Percentiles rank a stretch among this genome's conserved stretches.
phyloP scores from a whole-genome alignment of 2,113 vertebrate species.

The Silurus asotus region DNA sequence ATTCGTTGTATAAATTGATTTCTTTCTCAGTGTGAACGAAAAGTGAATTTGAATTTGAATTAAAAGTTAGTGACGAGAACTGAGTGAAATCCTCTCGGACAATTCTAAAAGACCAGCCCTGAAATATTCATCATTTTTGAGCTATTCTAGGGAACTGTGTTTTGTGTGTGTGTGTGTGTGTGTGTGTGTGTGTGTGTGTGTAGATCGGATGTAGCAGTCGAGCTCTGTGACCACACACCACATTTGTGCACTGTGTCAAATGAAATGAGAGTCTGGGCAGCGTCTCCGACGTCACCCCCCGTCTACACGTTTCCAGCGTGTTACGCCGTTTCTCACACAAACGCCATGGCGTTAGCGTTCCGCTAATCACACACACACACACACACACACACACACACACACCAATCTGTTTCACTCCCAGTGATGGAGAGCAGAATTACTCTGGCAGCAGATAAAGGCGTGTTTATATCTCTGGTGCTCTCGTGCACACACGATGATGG shows the following conservation, averaged over 20 bases:
- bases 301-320: neutral
- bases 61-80: neutral
- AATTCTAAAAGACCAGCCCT: neutral
- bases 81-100: neutral
- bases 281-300: neutral
- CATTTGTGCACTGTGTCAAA: conserved; percentile 34
- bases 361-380: neutral
- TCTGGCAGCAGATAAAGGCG: neutral
- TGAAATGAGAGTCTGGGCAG: conserved; percentile 20
- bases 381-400: neutral
- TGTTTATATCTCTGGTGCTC: neutral
- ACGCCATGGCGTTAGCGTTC: neutral
- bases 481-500: too few relatives aligned
- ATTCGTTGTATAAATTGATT: neutral
- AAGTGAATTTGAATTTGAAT: neutral
- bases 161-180: neutral
- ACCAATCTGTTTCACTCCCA: neutral
- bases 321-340: neutral
- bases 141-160: neutral
- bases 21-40: neutral
- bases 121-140: conserved; percentile 19
- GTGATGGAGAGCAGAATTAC: neutral
- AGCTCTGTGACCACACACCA: conserved; percentile 3
- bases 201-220: neutral
- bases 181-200: too few relatives aligned